Conservation (phyloP, 1,140 invertebrate genomes). For the Palaemon carinicauda region DNA sequence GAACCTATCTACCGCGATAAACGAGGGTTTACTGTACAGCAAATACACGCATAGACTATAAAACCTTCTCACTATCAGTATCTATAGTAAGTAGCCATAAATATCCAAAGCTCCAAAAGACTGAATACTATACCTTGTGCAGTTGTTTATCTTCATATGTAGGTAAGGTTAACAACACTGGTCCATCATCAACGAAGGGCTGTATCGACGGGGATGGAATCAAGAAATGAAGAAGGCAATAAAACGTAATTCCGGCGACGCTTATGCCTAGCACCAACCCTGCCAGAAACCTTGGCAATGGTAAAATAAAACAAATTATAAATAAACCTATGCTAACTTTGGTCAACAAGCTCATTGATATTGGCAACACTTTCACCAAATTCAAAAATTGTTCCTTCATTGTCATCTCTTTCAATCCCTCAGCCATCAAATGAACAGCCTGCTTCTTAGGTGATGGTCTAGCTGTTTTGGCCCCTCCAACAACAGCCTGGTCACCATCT, state of each 20-base stretch:
- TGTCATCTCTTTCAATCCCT: neutral
- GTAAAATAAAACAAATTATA: conserved; percentile 37
- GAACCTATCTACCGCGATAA: too few species aligned
- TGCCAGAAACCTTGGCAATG: conserved; percentile 42
- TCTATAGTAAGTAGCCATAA: conserved; percentile 62
- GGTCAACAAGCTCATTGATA: conserved; percentile 12
- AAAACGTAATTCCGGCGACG: conserved; percentile 13
- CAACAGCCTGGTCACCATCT: neutral
- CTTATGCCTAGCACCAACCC: conserved; percentile 34
- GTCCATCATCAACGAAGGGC: conserved; percentile 12
- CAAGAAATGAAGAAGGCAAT: conserved; percentile 34
- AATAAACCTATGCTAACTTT: conserved; percentile 31
- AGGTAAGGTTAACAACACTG: conserved; percentile 28
- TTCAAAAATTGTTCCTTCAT: conserved; percentile 14
- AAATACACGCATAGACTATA: neutral
- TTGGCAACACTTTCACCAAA: neutral
- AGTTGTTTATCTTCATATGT: conserved; percentile 42
- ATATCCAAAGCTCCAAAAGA: neutral
- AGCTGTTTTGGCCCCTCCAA: neutral
- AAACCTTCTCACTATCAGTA: neutral
- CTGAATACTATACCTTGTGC: conserved; percentile 37
- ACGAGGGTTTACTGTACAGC: too few species aligned
- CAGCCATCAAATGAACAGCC: neutral
- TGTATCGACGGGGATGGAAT: neutral
- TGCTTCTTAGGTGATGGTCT: conserved; percentile 6